These are phyloP conservation scores for Monodelphis domestica DNA, from an alignment of 2,797 vertebrate genomes.

Conservation along the genomic window DNA sequence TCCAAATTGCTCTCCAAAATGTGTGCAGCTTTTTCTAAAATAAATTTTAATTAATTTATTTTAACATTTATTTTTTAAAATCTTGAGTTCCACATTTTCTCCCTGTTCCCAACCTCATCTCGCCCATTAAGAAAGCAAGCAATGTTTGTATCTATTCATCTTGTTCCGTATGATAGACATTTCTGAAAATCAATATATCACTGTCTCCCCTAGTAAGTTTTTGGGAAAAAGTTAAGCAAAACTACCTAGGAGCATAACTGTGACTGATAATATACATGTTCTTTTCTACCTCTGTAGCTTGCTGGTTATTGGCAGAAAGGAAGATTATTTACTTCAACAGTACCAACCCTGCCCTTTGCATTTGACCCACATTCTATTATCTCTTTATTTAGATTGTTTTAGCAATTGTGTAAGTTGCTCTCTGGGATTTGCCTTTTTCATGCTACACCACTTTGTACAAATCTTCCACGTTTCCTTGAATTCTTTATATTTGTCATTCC, in stretches of 20 bases:
- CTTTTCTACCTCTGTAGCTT: not conserved
- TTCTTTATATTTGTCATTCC: not conserved
- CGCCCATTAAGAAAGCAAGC: not conserved
- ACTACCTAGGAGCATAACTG: not conserved
- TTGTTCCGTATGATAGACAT: not conserved
- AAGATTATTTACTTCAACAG: not conserved
- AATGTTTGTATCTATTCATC: not conserved
- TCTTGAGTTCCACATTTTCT: not conserved
- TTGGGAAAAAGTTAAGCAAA: not conserved
- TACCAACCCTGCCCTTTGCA: not conserved
- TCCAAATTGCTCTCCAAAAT: no score
- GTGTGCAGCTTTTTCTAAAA: not conserved
- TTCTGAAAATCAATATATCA: not conserved
- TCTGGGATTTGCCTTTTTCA: not conserved
- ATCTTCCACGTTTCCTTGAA: not conserved
- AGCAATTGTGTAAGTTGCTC: not conserved
- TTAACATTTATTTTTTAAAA: not conserved
- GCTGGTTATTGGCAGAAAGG: not conserved
- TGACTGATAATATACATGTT: not conserved
- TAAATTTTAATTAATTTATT: not conserved
- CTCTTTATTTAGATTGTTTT: not conserved
- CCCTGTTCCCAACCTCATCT: not conserved
- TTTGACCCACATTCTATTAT: not conserved
- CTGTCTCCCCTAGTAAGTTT: not conserved
- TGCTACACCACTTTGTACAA: not conserved